These are phyloP conservation scores for Tetragnatha montana DNA, from an alignment of 2,888 invertebrate species.

Conservation along the genomic window DNA sequence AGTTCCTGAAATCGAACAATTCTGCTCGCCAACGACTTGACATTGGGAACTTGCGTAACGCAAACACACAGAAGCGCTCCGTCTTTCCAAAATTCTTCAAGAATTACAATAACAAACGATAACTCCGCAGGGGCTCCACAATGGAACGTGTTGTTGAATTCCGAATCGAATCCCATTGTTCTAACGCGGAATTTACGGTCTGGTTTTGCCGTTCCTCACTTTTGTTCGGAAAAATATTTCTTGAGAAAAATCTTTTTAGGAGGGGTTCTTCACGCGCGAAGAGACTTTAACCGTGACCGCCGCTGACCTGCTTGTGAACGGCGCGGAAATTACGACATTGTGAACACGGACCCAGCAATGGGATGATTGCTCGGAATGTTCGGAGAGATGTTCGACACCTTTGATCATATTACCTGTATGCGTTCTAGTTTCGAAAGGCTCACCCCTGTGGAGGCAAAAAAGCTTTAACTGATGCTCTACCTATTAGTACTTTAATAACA, in stretches of 20 bases:
- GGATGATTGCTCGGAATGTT: background rate
- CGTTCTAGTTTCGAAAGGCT: no score
- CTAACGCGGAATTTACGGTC: constrained; percentile 21
- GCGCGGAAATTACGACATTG: background rate
- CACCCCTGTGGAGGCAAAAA: no score
- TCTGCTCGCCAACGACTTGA: background rate
- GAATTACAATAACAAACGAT: background rate
- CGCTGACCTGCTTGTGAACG: background rate
- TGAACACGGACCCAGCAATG: background rate
- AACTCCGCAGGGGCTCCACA: background rate
- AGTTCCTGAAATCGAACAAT: background rate
- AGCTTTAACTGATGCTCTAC: no score
- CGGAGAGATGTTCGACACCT: background rate
- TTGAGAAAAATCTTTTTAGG: constrained; percentile 29
- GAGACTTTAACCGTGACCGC: constrained; percentile 43
- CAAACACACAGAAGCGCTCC: background rate
- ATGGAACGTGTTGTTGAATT: background rate
- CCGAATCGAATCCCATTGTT: constrained; percentile 28
- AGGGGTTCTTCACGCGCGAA: constrained; percentile 31
- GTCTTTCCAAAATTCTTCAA: background rate
- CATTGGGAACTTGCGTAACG: background rate
- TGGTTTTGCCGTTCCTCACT: constrained; percentile 38
- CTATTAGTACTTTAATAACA: no score
- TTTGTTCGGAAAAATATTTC: constrained; percentile 45
- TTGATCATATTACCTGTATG: background rate